Evolutionary conservation across 2,113 vertebrate genomes (phyloP).

Genomic region (Charina bottae): DNA sequence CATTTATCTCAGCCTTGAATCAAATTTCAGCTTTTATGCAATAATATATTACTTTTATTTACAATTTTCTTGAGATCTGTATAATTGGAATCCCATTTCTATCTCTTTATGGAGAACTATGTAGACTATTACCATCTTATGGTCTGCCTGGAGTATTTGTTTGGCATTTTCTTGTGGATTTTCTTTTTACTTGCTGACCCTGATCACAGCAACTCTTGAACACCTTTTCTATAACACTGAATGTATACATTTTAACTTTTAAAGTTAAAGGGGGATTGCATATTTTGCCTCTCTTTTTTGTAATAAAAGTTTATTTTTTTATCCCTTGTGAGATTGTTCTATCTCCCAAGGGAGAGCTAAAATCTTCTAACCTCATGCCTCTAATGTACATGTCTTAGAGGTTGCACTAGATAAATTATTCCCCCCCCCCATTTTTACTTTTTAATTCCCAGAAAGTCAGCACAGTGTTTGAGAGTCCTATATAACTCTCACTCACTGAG

Average conservation of each 20-base stretch:
- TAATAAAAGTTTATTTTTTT: background rate
- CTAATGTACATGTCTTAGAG: background rate
- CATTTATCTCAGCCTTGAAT: background rate
- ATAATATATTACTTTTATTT: no score
- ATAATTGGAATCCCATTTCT: background rate
- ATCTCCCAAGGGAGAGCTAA: background rate
- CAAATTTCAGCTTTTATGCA: background rate
- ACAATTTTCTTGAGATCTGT: background rate
- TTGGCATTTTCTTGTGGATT: background rate
- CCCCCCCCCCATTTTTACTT: background rate
- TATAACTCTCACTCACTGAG: background rate
- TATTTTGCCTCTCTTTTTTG: background rate
- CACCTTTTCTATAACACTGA: background rate
- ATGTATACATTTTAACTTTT: background rate
- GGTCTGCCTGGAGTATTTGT: background rate
- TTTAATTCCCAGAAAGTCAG: background rate
- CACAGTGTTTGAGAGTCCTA: background rate
- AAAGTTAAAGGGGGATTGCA: background rate
- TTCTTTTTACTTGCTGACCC: background rate
- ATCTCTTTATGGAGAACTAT: background rate
- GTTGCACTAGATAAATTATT: background rate
- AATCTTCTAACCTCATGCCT: background rate
- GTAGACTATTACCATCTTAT: background rate
- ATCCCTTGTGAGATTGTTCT: background rate
- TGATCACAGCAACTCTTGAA: background rate